Evolutionary conservation across 1,140 invertebrate genomes (phyloP).

Genomic region (Pseudomyrmex pallidus): DNA sequence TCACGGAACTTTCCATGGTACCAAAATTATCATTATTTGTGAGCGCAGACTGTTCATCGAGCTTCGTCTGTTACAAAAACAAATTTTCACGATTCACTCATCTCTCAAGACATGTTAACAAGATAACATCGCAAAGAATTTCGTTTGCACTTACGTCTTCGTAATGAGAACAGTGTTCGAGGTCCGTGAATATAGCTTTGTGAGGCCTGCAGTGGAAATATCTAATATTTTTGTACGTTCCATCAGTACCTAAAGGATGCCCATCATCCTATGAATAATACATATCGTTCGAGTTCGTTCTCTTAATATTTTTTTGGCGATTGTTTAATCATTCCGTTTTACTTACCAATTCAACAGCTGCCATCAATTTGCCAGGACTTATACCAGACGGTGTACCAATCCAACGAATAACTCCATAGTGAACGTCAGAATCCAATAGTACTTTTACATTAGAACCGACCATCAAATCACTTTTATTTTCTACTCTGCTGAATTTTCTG

Average conservation of each 20-base stretch:
- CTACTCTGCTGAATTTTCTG: slow-evolving; percentile 78
- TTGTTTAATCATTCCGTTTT: background rate
- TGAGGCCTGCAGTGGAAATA: slow-evolving; percentile 90
- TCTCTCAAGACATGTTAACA: slow-evolving; percentile 74
- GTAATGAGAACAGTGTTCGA: slow-evolving; percentile 91
- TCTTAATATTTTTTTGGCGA: background rate
- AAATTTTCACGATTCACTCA: background rate
- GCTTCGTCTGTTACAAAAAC: slow-evolving; percentile 58
- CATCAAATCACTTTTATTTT: slow-evolving; percentile 86
- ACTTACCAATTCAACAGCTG: slow-evolving; percentile 89
- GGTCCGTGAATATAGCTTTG: slow-evolving; percentile 91
- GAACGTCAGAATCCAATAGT: slow-evolving; percentile 84
- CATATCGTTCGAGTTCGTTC: background rate
- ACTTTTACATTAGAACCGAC: slow-evolving; percentile 92
- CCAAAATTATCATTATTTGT: slow-evolving; percentile 84
- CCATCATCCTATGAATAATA: slow-evolving; percentile 86
- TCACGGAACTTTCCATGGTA: slow-evolving; percentile 90
- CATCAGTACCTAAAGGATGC: slow-evolving; percentile 89
- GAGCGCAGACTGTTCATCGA: slow-evolving; percentile 67
- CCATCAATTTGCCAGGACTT: slow-evolving; percentile 86
- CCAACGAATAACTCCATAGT: slow-evolving; percentile 95
- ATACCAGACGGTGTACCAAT: slow-evolving; percentile 88
- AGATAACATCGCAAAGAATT: slow-evolving; percentile 71
- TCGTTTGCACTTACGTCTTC: slow-evolving; percentile 89
- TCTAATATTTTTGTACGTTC: slow-evolving; percentile 89